phyloP scores from a whole-genome alignment of 1,140 invertebrate species.

The Papilio polyxenes region DNA sequence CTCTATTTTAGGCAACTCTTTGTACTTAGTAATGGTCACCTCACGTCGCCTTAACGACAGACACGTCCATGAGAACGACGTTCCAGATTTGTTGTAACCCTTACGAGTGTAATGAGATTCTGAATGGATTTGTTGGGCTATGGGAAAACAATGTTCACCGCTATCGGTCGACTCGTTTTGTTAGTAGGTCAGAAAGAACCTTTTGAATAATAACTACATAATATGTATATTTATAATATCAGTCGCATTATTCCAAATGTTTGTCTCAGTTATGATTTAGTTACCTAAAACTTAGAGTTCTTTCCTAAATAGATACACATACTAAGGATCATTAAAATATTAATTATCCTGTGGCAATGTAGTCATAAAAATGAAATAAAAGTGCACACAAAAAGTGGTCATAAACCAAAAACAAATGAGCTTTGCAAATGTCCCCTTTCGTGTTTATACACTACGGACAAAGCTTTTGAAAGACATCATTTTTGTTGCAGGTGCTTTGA shows the following conservation, averaged over 20 bases:
- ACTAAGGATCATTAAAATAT: not conserved
- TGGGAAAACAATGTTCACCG: constrained; percentile 71
- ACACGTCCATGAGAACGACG: constrained; percentile 78
- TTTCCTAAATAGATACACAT: not conserved
- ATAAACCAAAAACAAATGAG: constrained; percentile 62
- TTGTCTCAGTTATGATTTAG: not conserved
- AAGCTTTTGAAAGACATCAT: constrained; percentile 24
- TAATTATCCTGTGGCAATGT: constrained; percentile 9
- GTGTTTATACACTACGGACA: constrained; percentile 48
- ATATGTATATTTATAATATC: not conserved
- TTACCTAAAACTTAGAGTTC: not conserved
- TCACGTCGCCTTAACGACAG: constrained; percentile 78
- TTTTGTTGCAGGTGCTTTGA: constrained; percentile 25
- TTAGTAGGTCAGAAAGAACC: constrained; percentile 67
- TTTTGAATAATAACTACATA: not conserved
- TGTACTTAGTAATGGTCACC: constrained; percentile 79
- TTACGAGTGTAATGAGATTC: constrained; percentile 78
- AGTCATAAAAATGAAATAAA: constrained; percentile 19
- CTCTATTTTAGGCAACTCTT: constrained; percentile 81
- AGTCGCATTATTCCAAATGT: not conserved
- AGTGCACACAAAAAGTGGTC: constrained; percentile 35
- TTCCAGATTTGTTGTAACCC: constrained; percentile 76
- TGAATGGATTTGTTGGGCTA: constrained; percentile 72
- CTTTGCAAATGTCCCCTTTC: constrained; percentile 52
- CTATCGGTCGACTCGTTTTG: constrained; percentile 65